Percentiles rank a stretch among this genome's conserved stretches.
Conservation (phyloP, 1,140 invertebrate genomes). For the Anthonomus grandis region DNA sequence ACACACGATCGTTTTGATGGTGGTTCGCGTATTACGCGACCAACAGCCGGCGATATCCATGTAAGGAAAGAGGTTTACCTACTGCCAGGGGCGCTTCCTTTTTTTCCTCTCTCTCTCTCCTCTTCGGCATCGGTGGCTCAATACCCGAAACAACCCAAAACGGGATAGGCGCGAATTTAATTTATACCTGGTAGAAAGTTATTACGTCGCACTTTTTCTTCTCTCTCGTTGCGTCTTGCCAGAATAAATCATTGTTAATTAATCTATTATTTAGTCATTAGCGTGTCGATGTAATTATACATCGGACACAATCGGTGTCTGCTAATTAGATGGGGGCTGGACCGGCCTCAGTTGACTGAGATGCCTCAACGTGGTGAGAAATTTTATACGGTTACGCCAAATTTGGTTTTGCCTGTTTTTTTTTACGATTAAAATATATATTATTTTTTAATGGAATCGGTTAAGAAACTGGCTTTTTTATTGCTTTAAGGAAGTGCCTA, state of each 20-base stretch:
- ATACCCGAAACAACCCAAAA: slow-evolving; percentile 19
- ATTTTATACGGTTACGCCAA: too few relatives aligned
- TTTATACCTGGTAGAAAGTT: slow-evolving; percentile 26
- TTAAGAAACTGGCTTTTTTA: too few relatives aligned
- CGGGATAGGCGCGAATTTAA: slow-evolving; percentile 27
- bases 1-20: slow-evolving; percentile 14
- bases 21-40: slow-evolving; percentile 26
- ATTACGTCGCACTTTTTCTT: slow-evolving; percentile 21
- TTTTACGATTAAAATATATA: too few relatives aligned
- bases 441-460: too few relatives aligned
- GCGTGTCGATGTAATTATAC: slow-evolving; percentile 17
- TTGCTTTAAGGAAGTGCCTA: too few relatives aligned
- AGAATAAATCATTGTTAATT: slow-evolving; percentile 21
- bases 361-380: too few relatives aligned
- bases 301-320: slow-evolving; percentile 11
- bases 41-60: slow-evolving; percentile 24
- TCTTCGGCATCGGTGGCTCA: slow-evolving; percentile 14
- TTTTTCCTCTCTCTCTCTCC: too few relatives aligned
- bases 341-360: too few relatives aligned
- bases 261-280: slow-evolving; percentile 29
- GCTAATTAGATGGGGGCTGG: slow-evolving; percentile 18
- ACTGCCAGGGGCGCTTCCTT: slow-evolving; percentile 25
- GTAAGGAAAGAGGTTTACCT: slow-evolving; percentile 32
- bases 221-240: slow-evolving; percentile 1
- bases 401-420: too few relatives aligned